Conservation (phyloP, 2,888 invertebrate species). For the Drosophila peninsularis region DNA sequence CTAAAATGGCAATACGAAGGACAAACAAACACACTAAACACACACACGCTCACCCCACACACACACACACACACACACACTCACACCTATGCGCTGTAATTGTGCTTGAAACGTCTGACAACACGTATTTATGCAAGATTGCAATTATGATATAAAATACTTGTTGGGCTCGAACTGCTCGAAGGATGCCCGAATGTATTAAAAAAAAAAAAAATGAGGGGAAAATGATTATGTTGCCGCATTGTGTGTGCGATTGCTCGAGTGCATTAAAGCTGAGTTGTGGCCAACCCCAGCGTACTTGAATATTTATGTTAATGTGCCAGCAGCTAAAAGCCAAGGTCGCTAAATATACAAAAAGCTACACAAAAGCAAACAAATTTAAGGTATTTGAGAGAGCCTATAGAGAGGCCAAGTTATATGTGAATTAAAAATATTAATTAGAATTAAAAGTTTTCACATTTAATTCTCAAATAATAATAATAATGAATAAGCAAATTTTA, state of each 20-base stretch:
- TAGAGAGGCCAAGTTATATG: neutral
- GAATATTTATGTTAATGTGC: slow-evolving; percentile 40
- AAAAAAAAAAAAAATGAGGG: slow-evolving; percentile 1
- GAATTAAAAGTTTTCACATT: too few species aligned
- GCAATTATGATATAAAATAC: slow-evolving; percentile 76
- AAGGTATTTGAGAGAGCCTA: neutral
- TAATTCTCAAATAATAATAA: too few species aligned
- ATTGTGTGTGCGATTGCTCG: slow-evolving; percentile 23
- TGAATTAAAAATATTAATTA: too few species aligned
- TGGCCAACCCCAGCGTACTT: slow-evolving; percentile 11
- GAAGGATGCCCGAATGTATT: slow-evolving; percentile 29
- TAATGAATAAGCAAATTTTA: too few species aligned
- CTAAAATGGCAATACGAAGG: slow-evolving; percentile 74
- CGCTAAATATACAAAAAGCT: slow-evolving; percentile 7
- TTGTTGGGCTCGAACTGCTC: slow-evolving; percentile 47
- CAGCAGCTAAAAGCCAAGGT: slow-evolving; percentile 44
- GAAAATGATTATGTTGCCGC: slow-evolving; percentile 1
- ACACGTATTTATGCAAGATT: slow-evolving; percentile 74
- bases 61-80: slow-evolving; percentile 14
- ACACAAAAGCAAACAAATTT: neutral
- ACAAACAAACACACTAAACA: slow-evolving; percentile 70
- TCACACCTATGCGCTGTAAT: slow-evolving; percentile 44
- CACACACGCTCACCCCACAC: slow-evolving; percentile 6
- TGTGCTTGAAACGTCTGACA: slow-evolving; percentile 63
- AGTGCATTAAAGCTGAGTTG: slow-evolving; percentile 34